Percentiles rank a stretch among this genome's conserved stretches.
phyloP scores from a whole-genome alignment of 1,140 invertebrate species.

The Choristoneura fumiferana region DNA sequence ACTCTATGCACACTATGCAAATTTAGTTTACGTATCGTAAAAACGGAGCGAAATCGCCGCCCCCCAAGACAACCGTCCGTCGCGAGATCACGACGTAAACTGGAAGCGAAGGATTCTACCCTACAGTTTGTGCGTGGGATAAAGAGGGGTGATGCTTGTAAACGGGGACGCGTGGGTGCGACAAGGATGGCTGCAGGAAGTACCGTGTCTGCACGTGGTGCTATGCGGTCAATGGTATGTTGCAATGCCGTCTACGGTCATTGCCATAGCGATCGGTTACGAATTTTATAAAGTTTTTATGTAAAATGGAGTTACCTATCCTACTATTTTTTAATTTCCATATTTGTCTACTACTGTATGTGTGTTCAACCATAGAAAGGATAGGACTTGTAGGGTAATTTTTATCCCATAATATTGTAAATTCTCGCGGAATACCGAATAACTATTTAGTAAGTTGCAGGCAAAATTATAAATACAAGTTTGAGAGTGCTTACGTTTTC shows the following conservation, averaged over 20 bases:
- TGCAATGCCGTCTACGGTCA: constrained; percentile 68
- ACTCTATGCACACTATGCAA: constrained; percentile 17
- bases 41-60: constrained; percentile 23
- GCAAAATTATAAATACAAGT: no score
- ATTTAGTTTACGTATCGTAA: constrained; percentile 26
- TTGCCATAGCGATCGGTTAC: constrained; percentile 56
- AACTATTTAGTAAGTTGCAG: no score
- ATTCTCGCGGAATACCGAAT: no score
- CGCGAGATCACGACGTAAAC: constrained; percentile 53
- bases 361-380: no score
- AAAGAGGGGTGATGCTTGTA: constrained; percentile 36
- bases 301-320: no score
- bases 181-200: constrained; percentile 45
- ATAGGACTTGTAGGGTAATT: no score
- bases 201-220: constrained; percentile 59
- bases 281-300: background rate
- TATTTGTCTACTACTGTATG: no score
- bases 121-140: constrained; percentile 58
- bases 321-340: no score
- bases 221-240: constrained; percentile 56
- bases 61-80: constrained; percentile 31
- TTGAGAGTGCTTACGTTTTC: no score
- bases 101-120: constrained; percentile 52
- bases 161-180: constrained; percentile 30
- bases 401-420: no score